phyloP scores from a whole-genome alignment of 2,888 invertebrate genomes.

The Liopterus haemorrhoidalis region DNA sequence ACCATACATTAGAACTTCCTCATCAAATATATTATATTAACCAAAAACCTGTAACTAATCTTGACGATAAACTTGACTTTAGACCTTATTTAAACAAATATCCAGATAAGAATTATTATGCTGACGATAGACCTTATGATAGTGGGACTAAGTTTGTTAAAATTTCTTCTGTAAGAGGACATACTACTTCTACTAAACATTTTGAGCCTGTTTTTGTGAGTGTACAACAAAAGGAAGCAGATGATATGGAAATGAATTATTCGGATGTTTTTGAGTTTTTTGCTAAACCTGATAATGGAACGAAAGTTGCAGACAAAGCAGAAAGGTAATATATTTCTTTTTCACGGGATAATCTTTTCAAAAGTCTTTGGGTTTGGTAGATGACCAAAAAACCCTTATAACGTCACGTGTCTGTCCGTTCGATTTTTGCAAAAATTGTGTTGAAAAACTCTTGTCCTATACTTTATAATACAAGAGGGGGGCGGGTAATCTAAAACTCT shows the following conservation, averaged over 20 bases:
- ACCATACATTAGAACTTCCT: too few species aligned
- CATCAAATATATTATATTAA: too few species aligned
- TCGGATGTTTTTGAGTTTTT: conserved; percentile 26
- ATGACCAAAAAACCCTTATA: too few species aligned
- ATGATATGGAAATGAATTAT: conserved; percentile 25
- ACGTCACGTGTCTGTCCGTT: too few species aligned
- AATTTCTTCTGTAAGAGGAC: conserved; percentile 34
- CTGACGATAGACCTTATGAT: conserved; percentile 11
- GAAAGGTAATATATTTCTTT: too few species aligned
- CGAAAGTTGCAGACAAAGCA: too few species aligned
- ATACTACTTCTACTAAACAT: conserved; percentile 24
- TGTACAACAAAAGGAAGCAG: conserved; percentile 32
- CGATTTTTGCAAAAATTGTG: too few species aligned
- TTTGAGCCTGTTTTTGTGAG: conserved; percentile 30
- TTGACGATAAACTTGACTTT: conserved; percentile 32
- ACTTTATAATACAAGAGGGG: too few species aligned
- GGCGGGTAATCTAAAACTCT: too few species aligned
- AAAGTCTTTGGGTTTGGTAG: too few species aligned
- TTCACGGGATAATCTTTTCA: too few species aligned
- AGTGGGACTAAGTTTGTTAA: conserved; percentile 33
- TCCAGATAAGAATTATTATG: conserved; percentile 12
- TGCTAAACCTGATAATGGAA: conserved; percentile 25
- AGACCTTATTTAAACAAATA: conserved; percentile 15
- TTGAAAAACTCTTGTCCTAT: too few species aligned
- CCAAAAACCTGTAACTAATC: conserved; percentile 29